Evolutionary conservation across 2,888 invertebrate species (phyloP).

Genomic region (Crossocerus cetratus): DNA sequence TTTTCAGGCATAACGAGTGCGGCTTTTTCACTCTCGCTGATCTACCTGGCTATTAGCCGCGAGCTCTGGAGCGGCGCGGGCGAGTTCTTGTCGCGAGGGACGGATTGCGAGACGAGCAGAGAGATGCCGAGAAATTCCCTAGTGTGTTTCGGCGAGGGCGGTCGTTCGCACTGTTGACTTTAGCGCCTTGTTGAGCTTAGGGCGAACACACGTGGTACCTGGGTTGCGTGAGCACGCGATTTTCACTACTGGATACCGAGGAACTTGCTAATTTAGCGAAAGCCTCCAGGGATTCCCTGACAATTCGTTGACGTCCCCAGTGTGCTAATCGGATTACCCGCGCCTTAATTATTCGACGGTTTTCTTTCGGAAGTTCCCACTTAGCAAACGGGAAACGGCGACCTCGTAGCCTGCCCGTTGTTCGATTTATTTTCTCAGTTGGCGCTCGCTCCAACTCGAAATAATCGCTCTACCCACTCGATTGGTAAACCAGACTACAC

Average conservation of each 20-base stretch:
- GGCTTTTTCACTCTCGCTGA: conserved; percentile 1
- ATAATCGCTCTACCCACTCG: too few species aligned
- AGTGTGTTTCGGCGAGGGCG: too few species aligned
- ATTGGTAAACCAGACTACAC: too few species aligned
- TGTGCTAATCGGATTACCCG: neutral
- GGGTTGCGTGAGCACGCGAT: neutral
- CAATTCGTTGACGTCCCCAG: neutral
- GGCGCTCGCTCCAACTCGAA: neutral
- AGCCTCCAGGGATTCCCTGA: too few species aligned
- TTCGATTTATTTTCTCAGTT: neutral
- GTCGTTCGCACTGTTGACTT: neutral
- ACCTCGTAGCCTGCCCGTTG: neutral
- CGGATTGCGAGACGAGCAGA: too few species aligned
- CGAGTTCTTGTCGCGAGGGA: too few species aligned
- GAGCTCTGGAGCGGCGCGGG: too few species aligned
- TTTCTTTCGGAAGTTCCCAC: neutral
- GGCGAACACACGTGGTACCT: neutral
- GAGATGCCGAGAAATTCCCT: too few species aligned
- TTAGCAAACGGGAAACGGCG: neutral
- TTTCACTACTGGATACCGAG: neutral
- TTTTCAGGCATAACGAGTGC: neutral
- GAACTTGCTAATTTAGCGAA: neutral
- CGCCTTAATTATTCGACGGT: neutral
- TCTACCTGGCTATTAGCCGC: neutral
- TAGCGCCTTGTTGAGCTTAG: neutral